Evolutionary conservation across 1,140 invertebrate genomes (phyloP), one percentile per base, ranked within the genome.

Genomic region (Pectinophora gossypiella): DNA sequence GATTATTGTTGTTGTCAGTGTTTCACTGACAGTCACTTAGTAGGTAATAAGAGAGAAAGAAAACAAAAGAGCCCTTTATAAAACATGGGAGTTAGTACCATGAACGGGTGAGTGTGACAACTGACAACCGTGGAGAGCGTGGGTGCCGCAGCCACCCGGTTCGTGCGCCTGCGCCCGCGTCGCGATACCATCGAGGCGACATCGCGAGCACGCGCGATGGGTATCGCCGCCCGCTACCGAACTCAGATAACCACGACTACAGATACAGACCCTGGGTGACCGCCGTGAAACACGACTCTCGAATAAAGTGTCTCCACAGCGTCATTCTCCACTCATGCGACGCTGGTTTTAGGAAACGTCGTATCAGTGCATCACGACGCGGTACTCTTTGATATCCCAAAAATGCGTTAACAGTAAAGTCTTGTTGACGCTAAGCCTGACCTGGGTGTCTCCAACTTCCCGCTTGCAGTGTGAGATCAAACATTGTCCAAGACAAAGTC

Each of bases 161-260:
- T n/a, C 66, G 65, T 68, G 68, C 61, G 63, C 46, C n/a, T n/a
- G n/a, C n/a, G n/a, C n/a, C n/a, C n/a, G n/a, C n/a, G n/a, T n/a
- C n/a, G n/a, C 52, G 80, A 85, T 85, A 82, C 45, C 46, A 85
- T 85, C 78, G 55, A 46, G 59, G 20, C 35, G 20, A 51, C 54
- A 47, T 54, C 58, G 64, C 69, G 68, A 76, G 74, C 75, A 72
- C 73, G 76, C 68, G 62, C 60, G 77, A 81, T 81, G 58, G 49
- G 16, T 76, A 78, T 78, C 75, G 13, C 1, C 36, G 16, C 15
- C 36, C 6, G 36, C 36, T 40, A 40, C 36, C 16, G 36, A 40
- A 40, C 6, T n/a, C 27, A 32, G 27, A 32, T 32, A 32, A 32
- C 9, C 27, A 32, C 27, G 27, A 32, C 27, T 32, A 32, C 27